These are phyloP conservation scores for Mya arenaria DNA, from an alignment of 1,140 invertebrate species.

Conservation along the genomic window DNA sequence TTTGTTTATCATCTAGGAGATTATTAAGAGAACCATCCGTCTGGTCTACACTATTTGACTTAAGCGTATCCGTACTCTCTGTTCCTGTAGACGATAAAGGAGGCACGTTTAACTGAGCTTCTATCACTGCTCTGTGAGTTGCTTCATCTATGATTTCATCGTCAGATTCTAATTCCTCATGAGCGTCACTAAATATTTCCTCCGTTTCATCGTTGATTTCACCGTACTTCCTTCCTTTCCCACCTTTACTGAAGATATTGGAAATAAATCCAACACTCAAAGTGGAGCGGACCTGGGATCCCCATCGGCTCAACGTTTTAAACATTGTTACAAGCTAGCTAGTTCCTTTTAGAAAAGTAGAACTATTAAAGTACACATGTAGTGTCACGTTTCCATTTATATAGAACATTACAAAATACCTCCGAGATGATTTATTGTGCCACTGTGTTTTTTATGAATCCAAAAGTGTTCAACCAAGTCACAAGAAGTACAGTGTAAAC, in stretches of 20 bases:
- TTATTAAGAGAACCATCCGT: too few relatives aligned
- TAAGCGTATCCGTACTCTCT: not conserved
- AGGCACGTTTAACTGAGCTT: not conserved
- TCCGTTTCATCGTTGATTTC: slow-evolving; percentile 30
- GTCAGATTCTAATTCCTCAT: slow-evolving; percentile 16
- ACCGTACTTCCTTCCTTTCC: slow-evolving; percentile 22
- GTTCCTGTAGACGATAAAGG: not conserved
- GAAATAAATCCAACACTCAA: not conserved
- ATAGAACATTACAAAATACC: too few relatives aligned
- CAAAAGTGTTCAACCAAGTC: too few relatives aligned
- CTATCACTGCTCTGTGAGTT: not conserved
- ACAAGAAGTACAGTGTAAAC: too few relatives aligned
- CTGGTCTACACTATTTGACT: not conserved
- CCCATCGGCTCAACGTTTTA: slow-evolving; percentile 20
- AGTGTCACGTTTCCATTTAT: too few relatives aligned
- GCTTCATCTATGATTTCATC: not conserved
- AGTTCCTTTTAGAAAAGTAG: too few relatives aligned
- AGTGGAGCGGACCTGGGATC: slow-evolving; percentile 1
- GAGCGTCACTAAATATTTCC: slow-evolving; percentile 28
- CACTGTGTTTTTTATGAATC: too few relatives aligned
- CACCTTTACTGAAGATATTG: slow-evolving; percentile 23
- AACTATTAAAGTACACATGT: too few relatives aligned
- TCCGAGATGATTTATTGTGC: too few relatives aligned
- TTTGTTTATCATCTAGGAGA: not conserved
- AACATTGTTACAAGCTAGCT: too few relatives aligned